Percentiles rank a stretch among this genome's conserved stretches.
Conservation (phyloP, 1,140 invertebrate genomes). For the Pogonomyrmex barbatus region DNA sequence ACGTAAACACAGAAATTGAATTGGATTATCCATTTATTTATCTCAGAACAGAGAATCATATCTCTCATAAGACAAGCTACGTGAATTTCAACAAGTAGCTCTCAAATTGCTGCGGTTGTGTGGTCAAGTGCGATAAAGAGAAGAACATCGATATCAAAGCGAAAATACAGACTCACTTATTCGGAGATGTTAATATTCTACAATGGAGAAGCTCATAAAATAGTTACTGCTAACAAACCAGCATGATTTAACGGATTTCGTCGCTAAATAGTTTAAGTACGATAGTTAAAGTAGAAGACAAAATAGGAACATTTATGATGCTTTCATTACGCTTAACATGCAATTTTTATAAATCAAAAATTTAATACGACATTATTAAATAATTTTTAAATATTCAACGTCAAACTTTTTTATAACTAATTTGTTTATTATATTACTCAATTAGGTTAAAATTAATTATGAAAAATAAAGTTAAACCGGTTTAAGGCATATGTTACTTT, state of each 20-base stretch:
- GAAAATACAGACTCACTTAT: slow-evolving; percentile 19
- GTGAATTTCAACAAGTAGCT: slow-evolving; percentile 13
- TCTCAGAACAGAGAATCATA: background rate
- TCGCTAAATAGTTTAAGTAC: background rate
- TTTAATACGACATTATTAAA: background rate
- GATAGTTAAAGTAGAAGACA: background rate
- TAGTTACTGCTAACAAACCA: background rate
- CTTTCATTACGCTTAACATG: no score
- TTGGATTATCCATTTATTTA: background rate
- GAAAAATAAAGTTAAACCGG: background rate
- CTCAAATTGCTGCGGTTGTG: background rate
- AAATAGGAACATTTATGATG: background rate
- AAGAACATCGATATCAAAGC: slow-evolving; percentile 6
- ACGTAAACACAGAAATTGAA: background rate
- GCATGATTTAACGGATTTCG: background rate
- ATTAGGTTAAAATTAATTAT: background rate
- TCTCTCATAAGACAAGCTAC: slow-evolving; percentile 11
- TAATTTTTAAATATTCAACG: background rate
- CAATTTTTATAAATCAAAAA: background rate
- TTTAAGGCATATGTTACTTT: background rate
- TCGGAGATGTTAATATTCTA: slow-evolving; percentile 24
- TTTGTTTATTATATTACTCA: background rate
- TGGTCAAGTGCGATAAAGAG: background rate
- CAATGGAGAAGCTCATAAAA: background rate
- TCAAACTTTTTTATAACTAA: background rate